phyloP scores from a whole-genome alignment of 2,113 vertebrate genomes.

The Hippocampus zosterae region DNA sequence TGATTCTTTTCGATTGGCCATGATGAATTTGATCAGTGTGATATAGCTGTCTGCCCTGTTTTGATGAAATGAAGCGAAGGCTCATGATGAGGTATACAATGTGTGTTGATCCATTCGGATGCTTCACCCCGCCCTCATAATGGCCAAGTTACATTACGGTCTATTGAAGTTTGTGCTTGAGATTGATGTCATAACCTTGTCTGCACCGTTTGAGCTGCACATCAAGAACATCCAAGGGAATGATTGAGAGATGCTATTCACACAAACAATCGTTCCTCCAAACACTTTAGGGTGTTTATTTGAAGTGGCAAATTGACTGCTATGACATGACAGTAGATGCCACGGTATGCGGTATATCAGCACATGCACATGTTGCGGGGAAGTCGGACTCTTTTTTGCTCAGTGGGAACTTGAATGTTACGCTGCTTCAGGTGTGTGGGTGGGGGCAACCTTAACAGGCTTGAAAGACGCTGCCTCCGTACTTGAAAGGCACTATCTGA shows the following conservation, averaged over 20 bases:
- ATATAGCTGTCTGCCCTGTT: background rate
- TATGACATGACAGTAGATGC: background rate
- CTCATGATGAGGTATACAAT: background rate
- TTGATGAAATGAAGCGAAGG: background rate
- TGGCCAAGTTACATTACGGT: slow-evolving; percentile 3
- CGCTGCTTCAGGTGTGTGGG: no score
- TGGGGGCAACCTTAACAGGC: no score
- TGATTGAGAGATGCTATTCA: background rate
- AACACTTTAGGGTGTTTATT: background rate
- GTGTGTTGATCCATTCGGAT: background rate
- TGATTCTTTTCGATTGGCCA: background rate
- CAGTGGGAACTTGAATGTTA: no score
- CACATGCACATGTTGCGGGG: background rate
- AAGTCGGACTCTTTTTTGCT: no score
- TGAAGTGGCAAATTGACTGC: background rate
- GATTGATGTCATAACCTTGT: slow-evolving; percentile 6
- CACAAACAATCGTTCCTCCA: background rate
- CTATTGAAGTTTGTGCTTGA: background rate
- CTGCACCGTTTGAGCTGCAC: background rate
- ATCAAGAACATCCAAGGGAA: background rate
- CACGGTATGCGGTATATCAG: background rate
- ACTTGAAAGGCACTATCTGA: no score
- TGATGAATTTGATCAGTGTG: background rate
- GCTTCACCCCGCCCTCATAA: background rate
- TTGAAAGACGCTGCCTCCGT: no score